Conservation (phyloP, 2,797 vertebrate genomes). For the Myotis pilosus region DNA sequence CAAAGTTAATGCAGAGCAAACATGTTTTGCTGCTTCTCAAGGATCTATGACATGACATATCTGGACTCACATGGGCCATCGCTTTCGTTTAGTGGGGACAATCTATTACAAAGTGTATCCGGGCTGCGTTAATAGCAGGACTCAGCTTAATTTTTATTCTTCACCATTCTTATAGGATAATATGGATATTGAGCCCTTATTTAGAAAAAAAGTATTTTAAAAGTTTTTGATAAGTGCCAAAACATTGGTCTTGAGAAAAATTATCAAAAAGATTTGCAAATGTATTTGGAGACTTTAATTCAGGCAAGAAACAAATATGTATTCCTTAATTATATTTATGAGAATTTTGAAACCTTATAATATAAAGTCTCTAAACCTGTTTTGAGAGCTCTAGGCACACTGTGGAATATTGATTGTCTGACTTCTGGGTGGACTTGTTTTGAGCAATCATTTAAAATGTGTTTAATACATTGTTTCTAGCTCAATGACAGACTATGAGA, state of each 20-base stretch:
- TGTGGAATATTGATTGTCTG: not conserved
- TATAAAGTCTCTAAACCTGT: not conserved
- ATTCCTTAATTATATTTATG: not conserved
- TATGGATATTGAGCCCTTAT: not conserved
- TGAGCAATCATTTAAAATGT: not conserved
- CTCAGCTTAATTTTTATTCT: slow-evolving; percentile 57
- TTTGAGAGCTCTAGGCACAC: not conserved
- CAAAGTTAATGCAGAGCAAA: not conserved
- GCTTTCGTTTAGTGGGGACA: not conserved
- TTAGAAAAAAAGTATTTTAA: not conserved
- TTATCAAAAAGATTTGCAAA: slow-evolving; percentile 28
- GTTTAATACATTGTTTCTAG: slow-evolving; percentile 12
- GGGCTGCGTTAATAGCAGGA: not conserved
- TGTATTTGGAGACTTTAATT: slow-evolving; percentile 38
- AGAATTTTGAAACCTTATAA: slow-evolving; percentile 16
- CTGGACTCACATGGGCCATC: not conserved
- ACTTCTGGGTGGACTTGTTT: not conserved
- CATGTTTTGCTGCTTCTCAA: not conserved
- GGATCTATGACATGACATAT: not conserved
- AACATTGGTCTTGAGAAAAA: slow-evolving; percentile 8
- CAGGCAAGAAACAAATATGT: not conserved
- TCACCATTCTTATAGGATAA: not conserved
- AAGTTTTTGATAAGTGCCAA: slow-evolving; percentile 3
- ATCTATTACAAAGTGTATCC: not conserved
- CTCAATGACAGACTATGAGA: not conserved